Conservation (phyloP, 2,113 vertebrate genomes). For the Thalassarche chlororhynchos region DNA sequence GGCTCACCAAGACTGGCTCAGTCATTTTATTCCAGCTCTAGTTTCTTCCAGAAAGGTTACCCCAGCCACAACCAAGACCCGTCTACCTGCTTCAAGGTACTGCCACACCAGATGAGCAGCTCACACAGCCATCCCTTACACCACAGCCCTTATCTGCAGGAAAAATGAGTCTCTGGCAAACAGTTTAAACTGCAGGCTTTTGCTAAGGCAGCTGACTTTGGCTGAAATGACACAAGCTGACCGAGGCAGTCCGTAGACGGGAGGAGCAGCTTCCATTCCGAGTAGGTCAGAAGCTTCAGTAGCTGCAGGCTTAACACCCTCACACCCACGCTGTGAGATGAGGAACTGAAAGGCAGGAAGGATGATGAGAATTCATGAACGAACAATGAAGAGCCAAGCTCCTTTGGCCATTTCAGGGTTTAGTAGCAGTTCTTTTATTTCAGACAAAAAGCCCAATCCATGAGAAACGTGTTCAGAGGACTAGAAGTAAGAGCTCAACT, state of each 20-base stretch:
- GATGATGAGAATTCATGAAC: not conserved
- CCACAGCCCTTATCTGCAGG: not conserved
- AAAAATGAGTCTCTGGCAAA: not conserved
- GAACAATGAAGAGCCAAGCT: not conserved
- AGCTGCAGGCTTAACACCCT: not conserved
- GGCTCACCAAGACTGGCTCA: not conserved
- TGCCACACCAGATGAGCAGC: not conserved
- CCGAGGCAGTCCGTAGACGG: rapidly evolving
- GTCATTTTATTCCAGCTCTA: not conserved
- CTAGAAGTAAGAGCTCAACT: not conserved
- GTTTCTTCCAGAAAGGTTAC: not conserved
- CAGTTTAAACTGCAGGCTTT: not conserved
- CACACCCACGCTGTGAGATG: not conserved
- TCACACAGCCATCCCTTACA: not conserved
- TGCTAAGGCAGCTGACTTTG: not conserved
- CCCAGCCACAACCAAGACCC: not conserved
- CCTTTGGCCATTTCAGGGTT: not conserved
- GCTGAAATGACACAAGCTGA: not conserved
- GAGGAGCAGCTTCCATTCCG: not conserved
- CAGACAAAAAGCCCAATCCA: not conserved
- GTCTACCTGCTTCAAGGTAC: not conserved
- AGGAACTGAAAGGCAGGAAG: not conserved
- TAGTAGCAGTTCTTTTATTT: not conserved
- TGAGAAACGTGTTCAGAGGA: not conserved
- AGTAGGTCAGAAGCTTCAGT: not conserved